Evolutionary conservation across 2,888 invertebrate species (phyloP).

Genomic region (Macrosoma leucophasiata): DNA sequence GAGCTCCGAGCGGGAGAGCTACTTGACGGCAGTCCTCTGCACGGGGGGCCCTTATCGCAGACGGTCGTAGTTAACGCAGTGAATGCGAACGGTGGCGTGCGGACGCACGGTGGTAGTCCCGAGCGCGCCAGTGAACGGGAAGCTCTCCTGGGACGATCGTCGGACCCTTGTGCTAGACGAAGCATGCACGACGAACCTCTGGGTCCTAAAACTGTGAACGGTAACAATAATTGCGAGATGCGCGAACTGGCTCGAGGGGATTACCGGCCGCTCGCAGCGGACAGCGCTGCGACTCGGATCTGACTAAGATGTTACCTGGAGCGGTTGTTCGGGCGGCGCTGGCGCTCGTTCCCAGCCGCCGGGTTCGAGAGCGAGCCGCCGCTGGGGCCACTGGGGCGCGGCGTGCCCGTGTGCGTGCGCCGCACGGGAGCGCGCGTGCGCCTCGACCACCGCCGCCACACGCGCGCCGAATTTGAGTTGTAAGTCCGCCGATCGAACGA

Average conservation of each 20-base stretch:
- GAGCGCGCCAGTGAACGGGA: constrained; percentile 76
- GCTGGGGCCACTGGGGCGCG: constrained; percentile 43
- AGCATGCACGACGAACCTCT: constrained; percentile 61
- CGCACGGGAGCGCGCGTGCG: constrained; percentile 52
- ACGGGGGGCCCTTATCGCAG: constrained; percentile 66
- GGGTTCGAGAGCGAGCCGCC: constrained; percentile 56
- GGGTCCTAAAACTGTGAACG: constrained; percentile 80
- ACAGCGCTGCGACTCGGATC: constrained; percentile 77
- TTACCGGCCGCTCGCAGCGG: constrained; percentile 69
- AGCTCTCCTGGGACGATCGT: constrained; percentile 68
- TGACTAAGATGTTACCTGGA: constrained; percentile 86
- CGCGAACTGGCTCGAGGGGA: constrained; percentile 79
- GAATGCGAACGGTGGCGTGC: constrained; percentile 75
- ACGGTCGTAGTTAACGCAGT: constrained; percentile 71
- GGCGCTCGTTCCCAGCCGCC: constrained; percentile 67
- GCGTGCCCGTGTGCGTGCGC: constrained; percentile 33
- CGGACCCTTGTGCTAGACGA: constrained; percentile 63
- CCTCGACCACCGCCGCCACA: constrained; percentile 65
- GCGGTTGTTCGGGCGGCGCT: constrained; percentile 79
- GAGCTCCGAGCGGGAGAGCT: constrained; percentile 76
- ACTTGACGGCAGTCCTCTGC: constrained; percentile 60
- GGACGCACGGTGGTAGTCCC: constrained; percentile 72
- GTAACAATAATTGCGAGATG: constrained; percentile 88
- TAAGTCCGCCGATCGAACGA: constrained; percentile 34
- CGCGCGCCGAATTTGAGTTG: constrained; percentile 71